A percentile compares a stretch with the other conserved stretches of the same genome.
Evolutionary conservation across 2,888 invertebrate genomes (phyloP).

Genomic region (Lasiommata megera): DNA sequence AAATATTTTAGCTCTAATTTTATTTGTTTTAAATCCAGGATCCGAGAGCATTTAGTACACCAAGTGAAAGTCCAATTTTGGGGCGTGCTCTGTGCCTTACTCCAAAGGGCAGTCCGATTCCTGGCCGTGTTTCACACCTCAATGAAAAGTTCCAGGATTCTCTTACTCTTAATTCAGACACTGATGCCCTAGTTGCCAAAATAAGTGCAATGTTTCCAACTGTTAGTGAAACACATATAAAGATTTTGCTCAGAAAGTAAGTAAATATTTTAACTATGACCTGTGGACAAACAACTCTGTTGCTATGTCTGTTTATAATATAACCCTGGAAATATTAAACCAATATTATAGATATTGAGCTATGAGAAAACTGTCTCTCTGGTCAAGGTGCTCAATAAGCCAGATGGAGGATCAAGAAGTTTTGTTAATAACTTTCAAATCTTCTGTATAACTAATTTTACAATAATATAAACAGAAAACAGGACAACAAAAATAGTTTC

Average conservation of each 20-base stretch:
- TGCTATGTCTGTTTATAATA: no score
- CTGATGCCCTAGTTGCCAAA: constrained; percentile 88
- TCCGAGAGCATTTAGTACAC: constrained; percentile 59
- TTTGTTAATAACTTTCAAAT: no score
- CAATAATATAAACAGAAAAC: no score
- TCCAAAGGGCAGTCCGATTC: constrained; percentile 72
- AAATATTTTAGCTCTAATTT: no score
- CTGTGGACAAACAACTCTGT: no score
- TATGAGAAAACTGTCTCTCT: no score
- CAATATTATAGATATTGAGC: no score
- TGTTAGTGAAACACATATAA: constrained; percentile 93
- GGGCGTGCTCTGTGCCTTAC: constrained; percentile 73
- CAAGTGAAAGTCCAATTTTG: constrained; percentile 68
- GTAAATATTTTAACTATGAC: constrained; percentile 45
- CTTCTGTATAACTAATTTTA: no score
- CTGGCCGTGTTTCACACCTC: constrained; percentile 72
- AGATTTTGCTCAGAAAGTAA: constrained; percentile 93
- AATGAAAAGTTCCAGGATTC: constrained; percentile 83
- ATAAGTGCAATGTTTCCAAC: constrained; percentile 95
- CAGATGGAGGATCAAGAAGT: no score
- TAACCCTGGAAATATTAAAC: no score
- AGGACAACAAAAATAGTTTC: no score
- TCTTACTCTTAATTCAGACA: constrained; percentile 83
- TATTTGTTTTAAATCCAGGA: constrained; percentile 47
- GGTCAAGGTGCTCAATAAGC: no score